Base-by-base conservation (phyloP, 2,888 invertebrate species). In the Scaptomyza caliginosa region DNA sequence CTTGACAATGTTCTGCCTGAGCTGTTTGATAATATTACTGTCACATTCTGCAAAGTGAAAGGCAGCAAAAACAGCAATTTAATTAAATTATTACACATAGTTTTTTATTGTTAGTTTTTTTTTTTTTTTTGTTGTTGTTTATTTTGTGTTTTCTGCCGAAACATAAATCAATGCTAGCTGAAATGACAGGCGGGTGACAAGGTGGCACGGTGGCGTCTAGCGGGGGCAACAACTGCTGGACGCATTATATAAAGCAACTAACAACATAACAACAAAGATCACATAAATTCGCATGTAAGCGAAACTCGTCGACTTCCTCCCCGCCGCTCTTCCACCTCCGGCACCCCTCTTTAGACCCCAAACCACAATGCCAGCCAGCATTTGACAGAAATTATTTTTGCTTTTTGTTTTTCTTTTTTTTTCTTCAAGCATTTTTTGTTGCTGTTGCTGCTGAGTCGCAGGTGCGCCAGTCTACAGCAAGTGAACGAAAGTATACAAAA, bases 161-260 rank as follows among this genome's bases (percentile, higher is more conserved):
- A 74, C 72, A 87, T 81, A 81, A 87, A 85, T 87, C 87, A 81
- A 87, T 85, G 66, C 55, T 63, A 40, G 49, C 23, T 46, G 21
- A 17, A 34, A 38, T 46, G 72, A 55, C 71, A 43, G 52, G 13
- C 30, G 36, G 48, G 28, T 13, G 16, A 19, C 16, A n/a, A n/a
- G 34, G 36, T 16, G 13, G 11, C n/a, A n/a, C n/a, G n/a, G n/a
- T n/a, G n/a, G n/a, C n/a, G n/a, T n/a, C n/a, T n/a, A n/a, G n/a
- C 38, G n/a, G 16, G 26, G 28, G 34, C 13, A 36, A 21, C 45
- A 42, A 52, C 42, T 54, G 62, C 67, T 69, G 56, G 60, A 59
- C 63, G 54, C 38, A 64, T 86, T 87, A 81, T 46, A 85, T 87
- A 81, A 81, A 65, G 30, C 63, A 43, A 49, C 13, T 23, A 71